Base-by-base conservation (phyloP, 2,888 invertebrate genomes). In the Ceramica pisi region DNA sequence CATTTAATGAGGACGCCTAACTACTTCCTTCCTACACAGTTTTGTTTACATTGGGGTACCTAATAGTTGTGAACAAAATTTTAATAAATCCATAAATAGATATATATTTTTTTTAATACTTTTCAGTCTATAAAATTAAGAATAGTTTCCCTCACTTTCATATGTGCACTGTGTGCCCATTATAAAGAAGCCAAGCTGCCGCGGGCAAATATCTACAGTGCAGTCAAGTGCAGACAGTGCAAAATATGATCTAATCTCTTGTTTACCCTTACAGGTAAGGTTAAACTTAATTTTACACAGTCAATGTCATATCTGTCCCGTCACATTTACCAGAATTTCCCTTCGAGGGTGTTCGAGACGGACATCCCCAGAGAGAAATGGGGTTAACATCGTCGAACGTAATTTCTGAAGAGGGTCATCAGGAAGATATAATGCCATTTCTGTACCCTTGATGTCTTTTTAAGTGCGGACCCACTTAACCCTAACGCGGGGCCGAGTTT, bases 371-470 rank as follows among this genome's bases (percentile, higher is more conserved):
- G 86, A 85, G 87, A 90, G 89, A 88, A 92, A 91, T 89, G 90
- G 89, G 91, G 91, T 89, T 91, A 92, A 91, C 92, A 91, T 92
- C 90, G 90, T 92, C 90, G 91, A 90, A 89, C 90, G 92, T 93
- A 93, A 94, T 94, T 94, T 93, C 92, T 90, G 89, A 90, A 91
- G 91, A 92, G 94, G 94, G 94, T 92, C 94, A 94, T 94, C 94
- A 94, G 92, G 91, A 94, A 94, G 93, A 94, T 94, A 95, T 95
- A 95, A 95, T 94, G 92, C 94, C 91, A 93, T 94, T 94, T 94
- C 93, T 94, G 92, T 93, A 92, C 92, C 94, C 95, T 94, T 95
- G 95, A 95, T 95, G 95, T 95, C 92, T 95, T 95, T 95, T 95
- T 95, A 95, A 95, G 95, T 95, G 94, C 94, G 92, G 92, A 90